Evolutionary conservation across 2,888 invertebrate genomes (phyloP).

Genomic region (Eupithecia pulchellata): DNA sequence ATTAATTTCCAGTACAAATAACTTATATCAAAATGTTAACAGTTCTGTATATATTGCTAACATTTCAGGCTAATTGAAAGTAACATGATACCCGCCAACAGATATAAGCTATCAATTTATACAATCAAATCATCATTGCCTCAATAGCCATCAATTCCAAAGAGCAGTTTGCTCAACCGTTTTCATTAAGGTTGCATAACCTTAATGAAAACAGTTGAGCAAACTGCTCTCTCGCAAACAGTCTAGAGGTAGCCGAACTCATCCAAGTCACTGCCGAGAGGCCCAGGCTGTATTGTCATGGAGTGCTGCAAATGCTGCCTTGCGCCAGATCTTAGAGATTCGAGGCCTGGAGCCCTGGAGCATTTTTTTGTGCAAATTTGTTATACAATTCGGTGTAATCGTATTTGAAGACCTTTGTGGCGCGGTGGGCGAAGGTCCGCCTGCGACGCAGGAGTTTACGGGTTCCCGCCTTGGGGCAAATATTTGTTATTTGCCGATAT

Average conservation of each 20-base stretch:
- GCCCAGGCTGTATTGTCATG: not conserved
- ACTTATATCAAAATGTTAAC: not conserved
- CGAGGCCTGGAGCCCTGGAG: too few species aligned
- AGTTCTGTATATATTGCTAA: not conserved
- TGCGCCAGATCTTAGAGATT: not conserved
- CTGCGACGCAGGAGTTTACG: too few species aligned
- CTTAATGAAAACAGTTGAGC: not conserved
- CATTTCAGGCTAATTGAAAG: not conserved
- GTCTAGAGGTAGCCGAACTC: not conserved
- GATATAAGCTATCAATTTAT: not conserved
- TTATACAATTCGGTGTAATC: too few species aligned
- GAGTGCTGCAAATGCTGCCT: not conserved
- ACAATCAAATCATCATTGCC: not conserved
- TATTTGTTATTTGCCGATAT: too few species aligned
- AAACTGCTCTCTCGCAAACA: not conserved
- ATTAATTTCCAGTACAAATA: not conserved
- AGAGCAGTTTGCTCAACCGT: not conserved
- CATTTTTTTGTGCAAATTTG: too few species aligned
- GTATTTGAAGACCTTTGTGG: too few species aligned
- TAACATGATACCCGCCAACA: not conserved
- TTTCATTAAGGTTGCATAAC: not conserved
- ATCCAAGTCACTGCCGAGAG: too few species aligned
- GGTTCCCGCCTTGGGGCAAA: too few species aligned
- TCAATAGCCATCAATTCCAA: not conserved
- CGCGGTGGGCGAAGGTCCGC: too few species aligned